Evolutionary conservation across 2,888 invertebrate species (phyloP), one percentile per base, ranked within the genome.

Genomic region (Nomada goodeniana): DNA sequence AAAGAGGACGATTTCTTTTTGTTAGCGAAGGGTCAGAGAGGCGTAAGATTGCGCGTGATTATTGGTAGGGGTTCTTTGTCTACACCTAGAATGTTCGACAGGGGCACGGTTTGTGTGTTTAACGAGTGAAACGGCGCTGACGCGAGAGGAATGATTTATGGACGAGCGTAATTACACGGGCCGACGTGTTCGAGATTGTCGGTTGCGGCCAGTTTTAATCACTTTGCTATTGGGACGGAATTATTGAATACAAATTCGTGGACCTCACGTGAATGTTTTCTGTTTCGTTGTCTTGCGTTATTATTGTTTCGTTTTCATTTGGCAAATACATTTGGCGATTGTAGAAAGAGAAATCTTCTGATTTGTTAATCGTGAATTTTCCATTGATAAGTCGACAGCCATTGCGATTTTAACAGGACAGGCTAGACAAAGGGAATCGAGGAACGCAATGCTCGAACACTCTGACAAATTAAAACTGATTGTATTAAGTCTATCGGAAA

Each of bases 71-170:
- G 26, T 20, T 18, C 65, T 15, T 20, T n/a, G 53, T 61, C 20
- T 42, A 1, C 18, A 29, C 4, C 36, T 26, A 10, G n/a, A 29
- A 10, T 44, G 67, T 55, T 61, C 13, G 13, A 26, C 13, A 9
- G 50, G 47, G 78, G 57, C 55, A 63, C 44, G 57, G 80, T 80
- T 80, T 80, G 80, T 80, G 80, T 80, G 80, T 80, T 80, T 79
- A 72, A 68, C 80, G 20, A n/a, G 36, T 55, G 79, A 78, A 78
- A 50, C 20, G 52, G n/a, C 67, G 67, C 80, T 79, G 80, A 80
- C 67, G 63, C 79, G 79, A 72, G 50, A 11, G n/a, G 36, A 55
- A 79, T 80, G 80, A 80, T 79, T 79, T 79, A 80, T 63, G 61
- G 57, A 20, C 18, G 5, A 4, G 1, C 11, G 80, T 79, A 72